Conservation (phyloP, 2,888 invertebrate species). For the Drosophila demipolita region DNA sequence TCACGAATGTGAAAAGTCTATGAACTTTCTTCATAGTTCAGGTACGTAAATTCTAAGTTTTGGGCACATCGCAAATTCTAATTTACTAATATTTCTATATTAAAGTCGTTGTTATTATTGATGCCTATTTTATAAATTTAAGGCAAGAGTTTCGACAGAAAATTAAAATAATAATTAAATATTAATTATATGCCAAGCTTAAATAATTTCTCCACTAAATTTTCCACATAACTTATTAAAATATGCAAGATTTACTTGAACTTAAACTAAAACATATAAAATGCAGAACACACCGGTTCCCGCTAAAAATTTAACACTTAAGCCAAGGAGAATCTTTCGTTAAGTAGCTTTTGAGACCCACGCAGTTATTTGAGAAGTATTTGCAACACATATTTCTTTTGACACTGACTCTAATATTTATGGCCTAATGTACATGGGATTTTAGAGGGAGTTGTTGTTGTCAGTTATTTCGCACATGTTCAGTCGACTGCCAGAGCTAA, state of each 20-base stretch:
- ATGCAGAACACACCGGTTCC: neutral
- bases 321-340: neutral
- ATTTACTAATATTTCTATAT: neutral
- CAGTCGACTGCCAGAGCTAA: conserved; percentile 36
- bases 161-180: neutral
- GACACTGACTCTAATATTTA: conserved; percentile 71
- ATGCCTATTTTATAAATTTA: neutral
- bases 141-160: neutral
- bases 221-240: neutral
- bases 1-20: neutral
- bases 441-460: conserved; percentile 27
- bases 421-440: conserved; percentile 32
- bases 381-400: conserved; percentile 56
- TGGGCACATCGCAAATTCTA: neutral
- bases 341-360: conserved; percentile 2
- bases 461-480: conserved; percentile 44
- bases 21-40: neutral
- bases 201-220: neutral
- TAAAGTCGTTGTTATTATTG: no score
- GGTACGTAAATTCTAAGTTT: neutral
- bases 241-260: neutral
- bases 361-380: conserved; percentile 42
- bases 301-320: neutral
- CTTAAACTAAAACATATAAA: neutral
- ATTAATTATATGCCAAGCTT: neutral